Evolutionary conservation across 1,140 invertebrate genomes (phyloP), one percentile per base, ranked within the genome.

Genomic region (Nixonia krombeini): DNA sequence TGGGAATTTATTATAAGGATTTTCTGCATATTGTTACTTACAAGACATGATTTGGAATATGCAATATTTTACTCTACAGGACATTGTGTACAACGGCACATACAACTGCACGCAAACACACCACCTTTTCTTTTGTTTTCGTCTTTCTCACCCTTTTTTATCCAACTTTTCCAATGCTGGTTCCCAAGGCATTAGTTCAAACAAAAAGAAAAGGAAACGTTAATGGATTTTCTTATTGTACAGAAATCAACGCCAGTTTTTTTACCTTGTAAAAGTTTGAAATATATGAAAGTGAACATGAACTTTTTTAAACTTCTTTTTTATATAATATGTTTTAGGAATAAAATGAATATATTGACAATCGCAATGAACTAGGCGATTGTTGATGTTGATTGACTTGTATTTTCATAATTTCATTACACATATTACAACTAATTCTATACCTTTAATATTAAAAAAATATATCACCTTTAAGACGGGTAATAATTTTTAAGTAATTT

Each of bases 201-300:
- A 42, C 40, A 9, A 42, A 40, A 40, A 13, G 40, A 26, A 42
- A 23, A 42, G 40, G 12, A 25, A 42, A 12, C 18, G 40, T 42
- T 42, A 42, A 42, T 42, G 40, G 40, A 42, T 42, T 42, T 42
- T 42, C 40, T 42, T 42, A 9, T 42, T 25, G 9, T 12, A 13
- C 40, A 21, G 40, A 42, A 42, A 42, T 42, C 40, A 42, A 42
- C 40, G 40, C 21, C 26, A 23, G 26, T 42, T 42, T 21, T 21
- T 42, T 15, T 42, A n/a, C n/a, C 40, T 42, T 21, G 40, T 42
- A 15, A n/a, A 21, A 21, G 26, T 25, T 42, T 21, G 8, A 42
- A 42, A 10, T 33, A 10, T n/a, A 33, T 33, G 31, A 10, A 13
- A 33, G 31, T 33, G 9, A 10, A 10, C n/a, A 9, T 29, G 2